Conservation (phyloP, 2,888 invertebrate species). For the Phorcus lineatus region DNA sequence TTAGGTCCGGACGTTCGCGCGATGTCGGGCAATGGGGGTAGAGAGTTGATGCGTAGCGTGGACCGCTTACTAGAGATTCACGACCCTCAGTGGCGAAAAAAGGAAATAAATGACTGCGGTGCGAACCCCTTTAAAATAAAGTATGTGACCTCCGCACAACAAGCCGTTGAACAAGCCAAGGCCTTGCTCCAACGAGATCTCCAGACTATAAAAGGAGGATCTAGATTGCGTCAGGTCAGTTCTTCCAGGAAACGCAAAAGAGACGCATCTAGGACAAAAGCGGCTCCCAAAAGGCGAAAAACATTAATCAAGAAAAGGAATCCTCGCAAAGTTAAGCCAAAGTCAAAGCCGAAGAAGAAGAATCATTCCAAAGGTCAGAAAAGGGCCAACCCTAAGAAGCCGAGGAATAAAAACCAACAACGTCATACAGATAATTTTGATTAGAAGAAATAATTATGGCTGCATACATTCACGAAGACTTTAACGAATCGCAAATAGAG, state of each 20-base stretch:
- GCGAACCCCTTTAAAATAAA: not conserved
- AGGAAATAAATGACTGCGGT: not conserved
- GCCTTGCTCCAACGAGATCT: not conserved
- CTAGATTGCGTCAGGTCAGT: not conserved
- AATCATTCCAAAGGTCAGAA: not conserved
- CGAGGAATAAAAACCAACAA: not conserved
- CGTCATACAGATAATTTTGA: not conserved
- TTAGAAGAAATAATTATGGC: not conserved
- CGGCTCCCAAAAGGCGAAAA: not conserved
- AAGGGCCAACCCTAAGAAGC: not conserved
- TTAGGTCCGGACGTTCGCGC: not conserved
- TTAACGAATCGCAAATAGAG: not conserved
- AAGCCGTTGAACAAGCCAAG: not conserved
- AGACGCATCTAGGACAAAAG: not conserved
- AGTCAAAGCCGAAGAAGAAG: not conserved
- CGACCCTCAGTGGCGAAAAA: not conserved
- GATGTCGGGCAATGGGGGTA: not conserved
- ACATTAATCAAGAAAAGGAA: no score
- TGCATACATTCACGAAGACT: not conserved
- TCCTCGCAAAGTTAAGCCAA: not conserved
- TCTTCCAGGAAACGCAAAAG: not conserved
- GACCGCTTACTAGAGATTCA: not conserved
- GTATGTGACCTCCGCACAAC: not conserved
- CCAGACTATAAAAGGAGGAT: slow-evolving; percentile 3
- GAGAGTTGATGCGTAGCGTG: not conserved